Conservation (phyloP, 2,797 vertebrate genomes). For the Borostomias antarcticus region DNA sequence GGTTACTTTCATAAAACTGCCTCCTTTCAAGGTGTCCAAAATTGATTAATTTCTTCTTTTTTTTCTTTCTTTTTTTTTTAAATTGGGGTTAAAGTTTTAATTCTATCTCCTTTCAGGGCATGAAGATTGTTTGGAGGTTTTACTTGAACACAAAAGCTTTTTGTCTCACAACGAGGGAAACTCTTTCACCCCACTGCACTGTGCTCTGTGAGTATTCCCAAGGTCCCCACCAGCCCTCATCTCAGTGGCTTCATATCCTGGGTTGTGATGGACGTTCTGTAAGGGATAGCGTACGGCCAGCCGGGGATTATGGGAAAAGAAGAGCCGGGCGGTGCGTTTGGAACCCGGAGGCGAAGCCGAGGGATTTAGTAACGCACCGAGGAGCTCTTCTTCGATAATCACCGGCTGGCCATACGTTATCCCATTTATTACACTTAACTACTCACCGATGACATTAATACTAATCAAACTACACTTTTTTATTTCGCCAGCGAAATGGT, state of each 20-base stretch:
- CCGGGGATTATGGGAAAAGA: too few relatives aligned
- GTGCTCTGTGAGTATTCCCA: conserved; percentile 91
- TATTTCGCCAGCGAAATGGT: too few relatives aligned
- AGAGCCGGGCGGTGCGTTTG: too few relatives aligned
- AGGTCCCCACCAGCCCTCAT: neutral
- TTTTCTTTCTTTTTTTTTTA: neutral
- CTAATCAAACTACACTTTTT: too few relatives aligned
- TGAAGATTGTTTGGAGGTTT: conserved; percentile 98
- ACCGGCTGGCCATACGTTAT: too few relatives aligned
- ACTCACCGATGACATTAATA: too few relatives aligned
- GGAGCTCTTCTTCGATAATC: too few relatives aligned
- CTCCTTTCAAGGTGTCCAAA: neutral
- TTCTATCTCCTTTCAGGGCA: conserved; percentile 79
- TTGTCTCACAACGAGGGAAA: conserved; percentile 93
- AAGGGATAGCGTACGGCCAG: too few relatives aligned
- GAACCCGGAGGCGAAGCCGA: too few relatives aligned
- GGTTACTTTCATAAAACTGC: neutral
- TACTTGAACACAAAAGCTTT: conserved; percentile 96
- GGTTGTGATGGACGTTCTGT: too few relatives aligned
- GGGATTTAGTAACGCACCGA: too few relatives aligned
- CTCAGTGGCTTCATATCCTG: neutral
- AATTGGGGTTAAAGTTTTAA: conserved; percentile 1
- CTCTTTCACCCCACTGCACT: conserved; percentile 97
- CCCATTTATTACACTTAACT: too few relatives aligned
- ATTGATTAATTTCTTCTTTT: neutral